A percentile compares a stretch with the other conserved stretches of the same genome.
phyloP scores from a whole-genome alignment of 2,797 vertebrate genomes.

The Jordanella pulchra region DNA sequence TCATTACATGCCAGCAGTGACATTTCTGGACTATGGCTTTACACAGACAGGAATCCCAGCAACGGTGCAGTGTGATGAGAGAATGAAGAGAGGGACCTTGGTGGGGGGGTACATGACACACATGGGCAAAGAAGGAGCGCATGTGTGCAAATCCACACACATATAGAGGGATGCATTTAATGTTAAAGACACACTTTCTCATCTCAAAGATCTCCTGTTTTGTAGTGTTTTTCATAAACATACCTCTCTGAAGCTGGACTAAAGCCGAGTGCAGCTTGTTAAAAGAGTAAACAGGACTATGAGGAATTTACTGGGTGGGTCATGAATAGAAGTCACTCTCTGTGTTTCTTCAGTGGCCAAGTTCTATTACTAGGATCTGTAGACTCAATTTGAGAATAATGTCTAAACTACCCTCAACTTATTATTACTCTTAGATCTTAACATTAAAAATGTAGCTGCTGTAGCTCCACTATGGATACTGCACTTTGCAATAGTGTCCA shows the following conservation, averaged over 20 bases:
- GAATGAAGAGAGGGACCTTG: conserved; percentile 73
- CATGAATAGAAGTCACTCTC: conserved; percentile 47
- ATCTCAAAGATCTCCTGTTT: conserved; percentile 56
- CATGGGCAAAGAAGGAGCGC: conserved; percentile 27
- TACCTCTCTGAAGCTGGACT: conserved; percentile 34
- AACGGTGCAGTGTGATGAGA: conserved; percentile 70
- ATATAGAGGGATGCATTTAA: conserved; percentile 47
- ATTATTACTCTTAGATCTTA: conserved; percentile 13
- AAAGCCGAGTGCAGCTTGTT: conserved; percentile 39
- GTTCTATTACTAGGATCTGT: conserved; percentile 16
- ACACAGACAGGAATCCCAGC: conserved; percentile 80
- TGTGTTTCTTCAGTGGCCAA: conserved; percentile 6
- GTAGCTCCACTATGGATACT: not conserved
- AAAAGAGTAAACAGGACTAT: conserved; percentile 47
- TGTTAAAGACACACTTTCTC: conserved; percentile 45
- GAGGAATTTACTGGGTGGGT: conserved; percentile 61
- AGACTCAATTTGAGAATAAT: conserved; percentile 30
- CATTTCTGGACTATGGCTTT: conserved; percentile 81
- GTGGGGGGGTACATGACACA: conserved; percentile 53
- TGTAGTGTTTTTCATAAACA: conserved; percentile 28
- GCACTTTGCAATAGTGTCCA: not conserved
- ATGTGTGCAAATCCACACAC: conserved; percentile 25
- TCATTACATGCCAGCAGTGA: conserved; percentile 78
- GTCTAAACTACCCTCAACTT: conserved; percentile 36
- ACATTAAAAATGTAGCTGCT: conserved; percentile 22